phyloP scores from a whole-genome alignment of 2,113 vertebrate species.

The Chionodraco myersi region DNA sequence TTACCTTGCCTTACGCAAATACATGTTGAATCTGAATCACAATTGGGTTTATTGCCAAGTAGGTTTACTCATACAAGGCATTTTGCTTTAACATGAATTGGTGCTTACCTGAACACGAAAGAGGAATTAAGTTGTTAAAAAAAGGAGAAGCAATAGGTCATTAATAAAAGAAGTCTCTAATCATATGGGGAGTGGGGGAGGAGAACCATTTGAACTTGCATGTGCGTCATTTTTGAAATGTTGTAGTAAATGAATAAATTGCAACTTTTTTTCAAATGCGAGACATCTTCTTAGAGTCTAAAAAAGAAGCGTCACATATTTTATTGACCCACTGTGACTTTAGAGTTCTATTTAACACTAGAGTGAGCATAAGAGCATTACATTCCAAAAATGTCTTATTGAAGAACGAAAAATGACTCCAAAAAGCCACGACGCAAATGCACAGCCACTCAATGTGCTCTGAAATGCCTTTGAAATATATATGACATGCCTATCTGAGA shows the following conservation, averaged over 20 bases:
- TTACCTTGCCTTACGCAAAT: neutral
- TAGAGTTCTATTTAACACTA: neutral
- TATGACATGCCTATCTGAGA: conserved; percentile 62
- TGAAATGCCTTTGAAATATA: conserved; percentile 72
- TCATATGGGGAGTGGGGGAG: neutral
- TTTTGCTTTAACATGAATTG: too few relatives aligned
- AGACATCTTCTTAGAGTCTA: neutral
- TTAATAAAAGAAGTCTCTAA: neutral
- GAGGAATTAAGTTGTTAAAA: too few relatives aligned
- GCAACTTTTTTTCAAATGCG: neutral
- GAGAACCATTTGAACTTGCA: neutral
- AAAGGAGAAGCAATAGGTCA: neutral
- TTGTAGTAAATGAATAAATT: conserved; percentile 7
- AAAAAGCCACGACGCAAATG: conserved; percentile 22
- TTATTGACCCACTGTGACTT: conserved; percentile 10
- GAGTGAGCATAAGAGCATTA: conserved; percentile 13
- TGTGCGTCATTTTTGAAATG: neutral
- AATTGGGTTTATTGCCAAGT: too few relatives aligned
- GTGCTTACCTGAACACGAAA: too few relatives aligned
- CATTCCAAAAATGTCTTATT: conserved; percentile 40
- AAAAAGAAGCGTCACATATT: conserved; percentile 9
- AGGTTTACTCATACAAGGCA: too few relatives aligned
- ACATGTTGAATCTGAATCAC: neutral
- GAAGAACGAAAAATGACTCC: conserved; percentile 39
- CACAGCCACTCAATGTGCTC: conserved; percentile 53